These are phyloP conservation scores for Picus viridis DNA, from an alignment of 2,797 vertebrate species.

Conservation along the genomic window DNA sequence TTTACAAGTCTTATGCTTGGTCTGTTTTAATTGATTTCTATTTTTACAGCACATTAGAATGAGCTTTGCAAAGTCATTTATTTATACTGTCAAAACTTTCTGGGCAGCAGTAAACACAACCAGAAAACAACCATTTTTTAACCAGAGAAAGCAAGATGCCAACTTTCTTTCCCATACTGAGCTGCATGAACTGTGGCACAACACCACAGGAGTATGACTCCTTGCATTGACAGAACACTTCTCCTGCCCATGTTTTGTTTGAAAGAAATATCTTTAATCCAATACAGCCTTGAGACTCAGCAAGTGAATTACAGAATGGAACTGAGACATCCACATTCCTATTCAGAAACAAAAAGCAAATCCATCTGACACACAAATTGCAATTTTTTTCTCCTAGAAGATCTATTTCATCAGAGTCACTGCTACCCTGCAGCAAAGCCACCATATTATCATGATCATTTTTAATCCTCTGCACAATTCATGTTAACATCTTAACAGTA, in stretches of 20 bases:
- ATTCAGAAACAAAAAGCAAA: not conserved
- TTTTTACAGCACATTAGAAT: not conserved
- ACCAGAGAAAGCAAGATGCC: not conserved
- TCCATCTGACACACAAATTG: not conserved
- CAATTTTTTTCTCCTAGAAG: not conserved
- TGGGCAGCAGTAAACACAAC: not conserved
- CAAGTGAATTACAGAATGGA: not conserved
- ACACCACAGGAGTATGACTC: not conserved
- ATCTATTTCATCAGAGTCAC: not conserved
- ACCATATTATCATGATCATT: not conserved
- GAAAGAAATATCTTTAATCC: conserved; percentile 9
- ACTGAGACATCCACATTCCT: not conserved
- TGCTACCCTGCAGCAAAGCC: not conserved
- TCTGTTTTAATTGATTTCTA: conserved; percentile 25
- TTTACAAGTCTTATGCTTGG: not conserved
- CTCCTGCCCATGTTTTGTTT: not conserved
- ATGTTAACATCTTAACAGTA: not conserved
- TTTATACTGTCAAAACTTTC: conserved; percentile 36
- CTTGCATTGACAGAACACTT: not conserved
- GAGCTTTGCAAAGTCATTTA: not conserved
- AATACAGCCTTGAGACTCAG: not conserved
- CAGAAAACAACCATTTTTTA: conserved; percentile 1
- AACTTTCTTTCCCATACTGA: not conserved
- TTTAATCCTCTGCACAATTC: not conserved
- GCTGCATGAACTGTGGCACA: not conserved